Evolutionary conservation across 2,797 vertebrate species (phyloP).

Genomic region (Onychomys leucogaster): DNA sequence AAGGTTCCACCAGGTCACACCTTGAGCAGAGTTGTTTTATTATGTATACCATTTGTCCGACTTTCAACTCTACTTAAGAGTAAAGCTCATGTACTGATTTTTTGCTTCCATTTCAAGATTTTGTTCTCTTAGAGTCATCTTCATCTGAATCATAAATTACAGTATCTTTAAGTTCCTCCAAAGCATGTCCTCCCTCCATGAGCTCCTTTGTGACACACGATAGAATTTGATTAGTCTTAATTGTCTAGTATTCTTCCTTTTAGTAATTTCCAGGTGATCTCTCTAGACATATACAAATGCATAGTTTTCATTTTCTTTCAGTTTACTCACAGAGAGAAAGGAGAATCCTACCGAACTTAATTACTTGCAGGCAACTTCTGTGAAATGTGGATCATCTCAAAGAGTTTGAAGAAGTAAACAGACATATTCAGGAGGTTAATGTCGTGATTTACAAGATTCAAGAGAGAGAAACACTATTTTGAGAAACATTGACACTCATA

Average conservation of each 20-base stretch:
- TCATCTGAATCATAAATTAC: background rate
- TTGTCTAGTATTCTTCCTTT: background rate
- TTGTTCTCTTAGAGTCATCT: background rate
- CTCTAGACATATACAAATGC: background rate
- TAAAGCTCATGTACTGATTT: background rate
- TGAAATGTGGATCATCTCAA: background rate
- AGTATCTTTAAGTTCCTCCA: background rate
- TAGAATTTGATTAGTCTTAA: conserved; percentile 13
- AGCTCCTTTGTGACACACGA: background rate
- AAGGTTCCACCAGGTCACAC: background rate
- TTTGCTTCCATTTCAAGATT: background rate
- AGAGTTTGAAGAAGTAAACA: background rate
- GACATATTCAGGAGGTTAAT: conserved; percentile 2
- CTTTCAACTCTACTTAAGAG: background rate
- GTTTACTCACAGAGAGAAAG: conserved; percentile 1
- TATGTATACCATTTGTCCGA: background rate
- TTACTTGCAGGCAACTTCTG: background rate
- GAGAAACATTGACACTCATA: background rate
- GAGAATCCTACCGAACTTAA: background rate
- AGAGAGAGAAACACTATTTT: background rate
- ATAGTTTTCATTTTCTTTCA: conserved; percentile 3
- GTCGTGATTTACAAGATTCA: background rate
- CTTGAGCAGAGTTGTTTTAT: background rate
- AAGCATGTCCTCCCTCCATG: background rate
- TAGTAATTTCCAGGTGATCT: background rate